Evolutionary conservation across 2,797 vertebrate genomes (phyloP).

Genomic region (Simalia tracyae): DNA sequence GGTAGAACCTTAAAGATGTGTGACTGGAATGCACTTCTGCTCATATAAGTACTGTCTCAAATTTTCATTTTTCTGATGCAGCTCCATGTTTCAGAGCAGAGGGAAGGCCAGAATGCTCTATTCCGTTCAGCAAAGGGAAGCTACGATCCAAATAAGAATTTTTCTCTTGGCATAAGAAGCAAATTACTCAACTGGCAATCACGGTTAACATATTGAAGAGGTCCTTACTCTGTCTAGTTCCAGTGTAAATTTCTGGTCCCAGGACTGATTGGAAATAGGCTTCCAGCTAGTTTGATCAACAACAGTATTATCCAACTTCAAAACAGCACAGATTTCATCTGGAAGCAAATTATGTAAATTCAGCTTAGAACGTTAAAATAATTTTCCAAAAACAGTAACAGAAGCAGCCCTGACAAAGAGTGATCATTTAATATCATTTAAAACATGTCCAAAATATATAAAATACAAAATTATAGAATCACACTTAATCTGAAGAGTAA

Average conservation of each 20-base stretch:
- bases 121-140: neutral
- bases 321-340: constrained; percentile 89
- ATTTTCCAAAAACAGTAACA: constrained; percentile 63
- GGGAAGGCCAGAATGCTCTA: neutral
- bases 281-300: constrained; percentile 89
- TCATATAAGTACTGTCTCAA: neutral
- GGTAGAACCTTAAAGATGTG: neutral
- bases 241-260: constrained; percentile 91
- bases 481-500: neutral
- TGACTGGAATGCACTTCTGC: neutral
- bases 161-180: neutral
- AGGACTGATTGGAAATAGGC: constrained; percentile 87
- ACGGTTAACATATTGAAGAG: constrained; percentile 20
- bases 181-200: neutral
- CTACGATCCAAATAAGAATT: neutral
- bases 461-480: neutral
- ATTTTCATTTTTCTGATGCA: neutral
- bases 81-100: neutral
- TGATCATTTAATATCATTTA: neutral
- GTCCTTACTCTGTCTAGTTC: constrained; percentile 87
- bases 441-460: neutral
- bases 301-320: constrained; percentile 90
- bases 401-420: constrained; percentile 33
- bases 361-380: constrained; percentile 70
- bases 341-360: constrained; percentile 72